Percentiles rank a stretch among this genome's conserved stretches.
Conservation (phyloP, 2,888 invertebrate species). For the Pollenia labialis region DNA sequence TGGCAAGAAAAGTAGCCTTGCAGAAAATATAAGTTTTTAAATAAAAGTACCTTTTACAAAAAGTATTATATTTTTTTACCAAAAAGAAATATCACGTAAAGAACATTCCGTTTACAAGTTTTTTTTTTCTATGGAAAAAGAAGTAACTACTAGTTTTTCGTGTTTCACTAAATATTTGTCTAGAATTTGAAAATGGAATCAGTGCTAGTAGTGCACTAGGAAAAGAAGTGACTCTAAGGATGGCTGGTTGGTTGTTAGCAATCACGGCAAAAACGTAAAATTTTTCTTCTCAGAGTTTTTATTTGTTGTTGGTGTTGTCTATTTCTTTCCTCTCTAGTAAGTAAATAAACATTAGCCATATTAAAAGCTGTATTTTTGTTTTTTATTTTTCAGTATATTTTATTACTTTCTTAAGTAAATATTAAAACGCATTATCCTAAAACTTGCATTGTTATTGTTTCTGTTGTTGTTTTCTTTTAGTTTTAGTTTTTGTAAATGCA, state of each 20-base stretch:
- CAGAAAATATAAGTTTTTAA: too few relatives aligned
- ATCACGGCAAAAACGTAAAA: not conserved
- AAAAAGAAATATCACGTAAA: too few relatives aligned
- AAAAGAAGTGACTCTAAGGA: too few relatives aligned
- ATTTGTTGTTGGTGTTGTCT: conserved; percentile 4
- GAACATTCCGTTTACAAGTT: too few relatives aligned
- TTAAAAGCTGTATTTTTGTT: conserved; percentile 24
- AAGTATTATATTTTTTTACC: too few relatives aligned
- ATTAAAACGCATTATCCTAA: conserved; percentile 58
- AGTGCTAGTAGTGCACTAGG: too few relatives aligned
- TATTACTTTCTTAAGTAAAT: conserved; percentile 54
- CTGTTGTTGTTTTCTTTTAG: not conserved
- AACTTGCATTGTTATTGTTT: conserved; percentile 40
- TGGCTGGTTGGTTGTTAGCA: not conserved
- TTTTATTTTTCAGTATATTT: conserved; percentile 16
- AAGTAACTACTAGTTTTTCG: too few relatives aligned
- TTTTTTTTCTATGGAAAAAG: too few relatives aligned
- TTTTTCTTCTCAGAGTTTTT: not conserved
- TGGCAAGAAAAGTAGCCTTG: too few relatives aligned
- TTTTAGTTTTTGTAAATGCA: conserved; percentile 2
- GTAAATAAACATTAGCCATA: conserved; percentile 55
- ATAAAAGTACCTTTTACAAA: too few relatives aligned
- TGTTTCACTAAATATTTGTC: too few relatives aligned
- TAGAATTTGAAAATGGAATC: too few relatives aligned
- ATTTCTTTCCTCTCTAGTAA: not conserved